phyloP scores from a whole-genome alignment of 1,140 invertebrate species.

The Leptinotarsa texana region DNA sequence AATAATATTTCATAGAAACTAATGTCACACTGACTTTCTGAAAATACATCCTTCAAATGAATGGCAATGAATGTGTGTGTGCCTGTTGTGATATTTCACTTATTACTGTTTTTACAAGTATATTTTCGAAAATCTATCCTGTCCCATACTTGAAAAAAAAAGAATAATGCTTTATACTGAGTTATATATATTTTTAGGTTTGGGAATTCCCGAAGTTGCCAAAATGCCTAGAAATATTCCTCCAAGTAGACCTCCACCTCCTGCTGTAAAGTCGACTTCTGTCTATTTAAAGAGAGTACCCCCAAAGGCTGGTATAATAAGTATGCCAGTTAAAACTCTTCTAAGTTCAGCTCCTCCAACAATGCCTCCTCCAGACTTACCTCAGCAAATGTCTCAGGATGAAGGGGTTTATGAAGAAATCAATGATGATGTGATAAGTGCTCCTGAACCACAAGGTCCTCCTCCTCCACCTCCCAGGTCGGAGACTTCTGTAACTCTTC shows the following conservation, averaged over 20 bases:
- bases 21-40: too few relatives aligned
- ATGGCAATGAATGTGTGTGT: too few relatives aligned
- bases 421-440: conserved; percentile 55
- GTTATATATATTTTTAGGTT: conserved; percentile 37
- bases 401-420: conserved; percentile 64
- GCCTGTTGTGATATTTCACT: too few relatives aligned
- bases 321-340: conserved; percentile 48
- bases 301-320: conserved; percentile 54
- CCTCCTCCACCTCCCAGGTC: conserved; percentile 70
- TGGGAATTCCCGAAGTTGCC: conserved; percentile 51
- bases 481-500: conserved; percentile 59
- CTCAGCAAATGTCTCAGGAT: conserved; percentile 55
- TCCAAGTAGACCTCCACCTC: conserved; percentile 48
- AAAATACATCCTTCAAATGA: too few relatives aligned
- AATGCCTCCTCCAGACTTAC: conserved; percentile 59
- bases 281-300: conserved; percentile 54
- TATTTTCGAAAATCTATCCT: too few relatives aligned
- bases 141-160: too few relatives aligned
- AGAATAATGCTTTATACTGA: too few relatives aligned
- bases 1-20: too few relatives aligned
- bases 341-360: conserved; percentile 56
- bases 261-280: conserved; percentile 52
- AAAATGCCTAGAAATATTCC: conserved; percentile 50
- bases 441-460: conserved; percentile 60
- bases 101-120: too few relatives aligned